These are phyloP conservation scores for Tuta absoluta DNA, from an alignment of 2,888 invertebrate species.

Conservation along the genomic window DNA sequence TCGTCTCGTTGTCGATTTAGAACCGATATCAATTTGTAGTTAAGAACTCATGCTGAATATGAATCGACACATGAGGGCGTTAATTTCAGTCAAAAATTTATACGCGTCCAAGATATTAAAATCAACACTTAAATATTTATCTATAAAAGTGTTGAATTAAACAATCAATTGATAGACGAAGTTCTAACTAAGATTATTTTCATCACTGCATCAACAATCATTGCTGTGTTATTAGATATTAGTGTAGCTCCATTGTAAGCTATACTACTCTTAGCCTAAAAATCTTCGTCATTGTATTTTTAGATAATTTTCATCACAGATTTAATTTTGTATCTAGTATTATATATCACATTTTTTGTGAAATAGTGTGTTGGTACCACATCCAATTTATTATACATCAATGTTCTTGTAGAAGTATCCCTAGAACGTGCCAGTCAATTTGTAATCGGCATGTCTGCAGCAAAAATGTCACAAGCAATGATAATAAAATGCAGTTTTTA, in stretches of 20 bases:
- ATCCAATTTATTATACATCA: background rate
- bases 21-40: constrained; percentile 77
- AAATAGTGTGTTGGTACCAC: background rate
- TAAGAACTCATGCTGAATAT: constrained; percentile 55
- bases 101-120: background rate
- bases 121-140: too few relatives aligned
- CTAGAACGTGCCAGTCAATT: constrained; percentile 46
- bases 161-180: too few relatives aligned
- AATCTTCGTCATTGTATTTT: too few relatives aligned
- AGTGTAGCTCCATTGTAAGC: too few relatives aligned
- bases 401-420: background rate
- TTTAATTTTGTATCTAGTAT: too few relatives aligned
- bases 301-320: too few relatives aligned
- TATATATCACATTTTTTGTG: too few relatives aligned
- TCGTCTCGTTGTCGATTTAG: constrained; percentile 64
- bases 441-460: constrained; percentile 52
- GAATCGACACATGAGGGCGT: constrained; percentile 43
- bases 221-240: too few relatives aligned
- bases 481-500: constrained; percentile 68
- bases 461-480: constrained; percentile 64
- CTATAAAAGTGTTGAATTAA: too few relatives aligned
- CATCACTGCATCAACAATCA: too few relatives aligned
- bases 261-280: too few relatives aligned
- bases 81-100: constrained; percentile 38
- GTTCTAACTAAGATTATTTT: too few relatives aligned